phyloP scores from a whole-genome alignment of 2,113 vertebrate species.

The Bungarus multicinctus region DNA sequence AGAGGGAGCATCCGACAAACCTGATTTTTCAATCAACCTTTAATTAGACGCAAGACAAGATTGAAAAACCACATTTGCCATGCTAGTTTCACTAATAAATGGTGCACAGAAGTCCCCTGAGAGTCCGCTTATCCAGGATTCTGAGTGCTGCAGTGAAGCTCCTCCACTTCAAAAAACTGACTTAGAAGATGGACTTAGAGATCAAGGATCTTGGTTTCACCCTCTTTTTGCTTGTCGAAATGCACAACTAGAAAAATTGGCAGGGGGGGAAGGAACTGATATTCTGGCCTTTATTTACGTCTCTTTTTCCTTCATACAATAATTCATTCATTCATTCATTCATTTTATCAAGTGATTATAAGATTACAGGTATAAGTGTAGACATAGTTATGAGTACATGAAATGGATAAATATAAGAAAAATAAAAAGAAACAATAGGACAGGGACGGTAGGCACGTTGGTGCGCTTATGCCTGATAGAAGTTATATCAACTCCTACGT shows the following conservation, averaged over 20 bases:
- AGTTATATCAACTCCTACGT: neutral
- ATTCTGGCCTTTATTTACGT: neutral
- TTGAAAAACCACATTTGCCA: neutral
- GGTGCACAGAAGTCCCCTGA: neutral
- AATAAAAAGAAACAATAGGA: no score
- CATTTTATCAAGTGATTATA: no score
- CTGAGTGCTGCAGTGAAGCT: neutral
- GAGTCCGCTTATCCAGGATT: neutral
- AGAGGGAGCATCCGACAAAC: no score
- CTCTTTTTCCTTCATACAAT: neutral
- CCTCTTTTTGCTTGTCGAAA: neutral
- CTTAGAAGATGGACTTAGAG: neutral
- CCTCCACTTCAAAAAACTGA: neutral
- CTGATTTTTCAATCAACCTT: no score
- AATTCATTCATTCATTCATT: no score
- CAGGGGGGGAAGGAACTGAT: neutral
- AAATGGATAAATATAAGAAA: no score
- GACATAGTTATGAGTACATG: no score
- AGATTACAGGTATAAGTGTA: no score
- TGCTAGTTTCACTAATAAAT: neutral
- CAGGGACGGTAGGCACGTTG: no score
- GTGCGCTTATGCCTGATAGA: neutral
- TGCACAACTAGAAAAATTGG: neutral
- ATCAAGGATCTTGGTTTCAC: neutral
- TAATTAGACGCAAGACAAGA: no score